Evolutionary conservation across 2,113 vertebrate genomes (phyloP), one percentile per base, ranked within the genome.

Genomic region (Eudorcas thomsonii): DNA sequence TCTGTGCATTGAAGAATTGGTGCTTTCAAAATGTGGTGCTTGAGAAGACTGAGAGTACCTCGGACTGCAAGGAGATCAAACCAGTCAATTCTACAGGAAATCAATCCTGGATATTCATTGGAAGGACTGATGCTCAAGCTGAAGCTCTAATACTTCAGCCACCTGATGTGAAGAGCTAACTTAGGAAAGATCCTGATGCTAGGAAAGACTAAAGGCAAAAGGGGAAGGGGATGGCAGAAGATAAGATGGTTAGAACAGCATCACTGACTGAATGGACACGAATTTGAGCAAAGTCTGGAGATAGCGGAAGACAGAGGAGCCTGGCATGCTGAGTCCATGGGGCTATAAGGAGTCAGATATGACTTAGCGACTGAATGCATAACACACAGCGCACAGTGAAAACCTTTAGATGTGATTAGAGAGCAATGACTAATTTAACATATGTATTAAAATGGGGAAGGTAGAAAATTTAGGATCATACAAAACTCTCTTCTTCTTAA

Each of bases 1-100:
- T 8, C 0, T 67, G 64, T 0, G 64, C 64, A 67, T 0, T 67
- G 16, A n/a, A 0, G 0, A 67, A 67, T 0, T 19, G 16, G 19
- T 67, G 33, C 4, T 2, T 67, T 67, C 64, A 67, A n/a, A 67
- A 0, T 67, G 16, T n/a, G 33, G 7, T n/a, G 64, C 64, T n/a
- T 67, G 64, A n/a, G 64, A 33, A 67, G 33, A 45, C 9, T 48
- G 64, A 19, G 33, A n/a, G 33, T 19, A 8, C 33, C 64, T 67
- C 10, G 16, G 16, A 67, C 33, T n/a, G 4, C 64, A 67, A n/a
- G 8, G 62, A n/a, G 64, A n/a, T 10, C 17, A n/a, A 67, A 67
- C 16, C 8, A 10, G 64, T 67, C 8, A 67, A n/a, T 67, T 17
- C 16, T 67, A 67, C 14, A n/a, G 33, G 64, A n/a, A 36, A n/a